phyloP scores from a whole-genome alignment of 2,113 vertebrate species.

The Oryzias woworae region DNA sequence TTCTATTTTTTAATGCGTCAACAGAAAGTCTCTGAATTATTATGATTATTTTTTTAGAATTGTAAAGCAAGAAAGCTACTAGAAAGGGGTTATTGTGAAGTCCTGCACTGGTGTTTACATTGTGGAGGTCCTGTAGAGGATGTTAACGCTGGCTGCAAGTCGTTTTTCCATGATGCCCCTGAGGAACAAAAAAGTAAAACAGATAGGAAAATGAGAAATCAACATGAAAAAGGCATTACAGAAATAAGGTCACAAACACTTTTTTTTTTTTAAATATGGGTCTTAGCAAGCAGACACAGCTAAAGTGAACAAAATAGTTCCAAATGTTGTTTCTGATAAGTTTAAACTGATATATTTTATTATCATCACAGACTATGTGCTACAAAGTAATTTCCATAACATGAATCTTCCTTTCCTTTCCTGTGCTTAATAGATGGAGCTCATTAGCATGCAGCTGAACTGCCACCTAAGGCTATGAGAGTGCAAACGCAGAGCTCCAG shows the following conservation, averaged over 20 bases:
- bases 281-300: no score
- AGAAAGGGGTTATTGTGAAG: not conserved
- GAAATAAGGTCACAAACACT: not conserved
- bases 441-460: slow-evolving; percentile 56
- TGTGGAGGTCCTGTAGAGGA: slow-evolving; percentile 81
- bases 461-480: slow-evolving; percentile 33
- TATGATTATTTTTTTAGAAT: not conserved
- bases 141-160: slow-evolving; percentile 85
- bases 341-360: slow-evolving; percentile 14
- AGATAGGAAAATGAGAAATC: slow-evolving; percentile 36
- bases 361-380: not conserved
- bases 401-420: slow-evolving; percentile 36
- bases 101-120: slow-evolving; percentile 73
- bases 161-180: slow-evolving; percentile 87
- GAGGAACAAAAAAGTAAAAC: slow-evolving; percentile 38
- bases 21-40: not conserved
- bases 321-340: no score
- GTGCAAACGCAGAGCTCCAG: slow-evolving; percentile 18
- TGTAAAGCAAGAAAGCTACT: not conserved
- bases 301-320: no score
- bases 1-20: no score
- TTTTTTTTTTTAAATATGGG: no score
- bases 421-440: slow-evolving; percentile 41
- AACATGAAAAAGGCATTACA: slow-evolving; percentile 9
- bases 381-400: slow-evolving; percentile 40